A percentile compares a stretch with the other conserved stretches of the same genome.
Conservation (phyloP, 2,888 invertebrate species). For the Cyclophora punctaria region DNA sequence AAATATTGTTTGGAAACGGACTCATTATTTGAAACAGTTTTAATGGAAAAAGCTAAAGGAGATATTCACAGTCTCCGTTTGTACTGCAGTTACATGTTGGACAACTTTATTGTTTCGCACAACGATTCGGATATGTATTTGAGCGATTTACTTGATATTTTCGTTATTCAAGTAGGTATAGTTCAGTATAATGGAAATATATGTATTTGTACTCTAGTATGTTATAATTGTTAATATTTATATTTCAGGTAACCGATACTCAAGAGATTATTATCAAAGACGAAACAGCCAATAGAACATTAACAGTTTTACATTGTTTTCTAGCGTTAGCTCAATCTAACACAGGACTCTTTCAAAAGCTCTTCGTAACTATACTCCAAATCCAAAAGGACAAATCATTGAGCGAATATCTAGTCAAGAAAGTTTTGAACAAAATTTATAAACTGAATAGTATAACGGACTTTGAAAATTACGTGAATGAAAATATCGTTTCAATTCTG, state of each 20-base stretch:
- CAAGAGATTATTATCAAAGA: constrained; percentile 65
- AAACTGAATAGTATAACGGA: constrained; percentile 30
- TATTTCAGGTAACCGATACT: constrained; percentile 51
- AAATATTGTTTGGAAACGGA: constrained; percentile 30
- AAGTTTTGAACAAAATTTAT: constrained; percentile 54
- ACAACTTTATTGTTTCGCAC: constrained; percentile 26
- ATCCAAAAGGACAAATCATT: constrained; percentile 70
- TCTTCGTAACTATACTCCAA: constrained; percentile 69
- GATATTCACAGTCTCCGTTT: constrained; percentile 47
- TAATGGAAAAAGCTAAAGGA: constrained; percentile 43
- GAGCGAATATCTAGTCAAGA: constrained; percentile 49
- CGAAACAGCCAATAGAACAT: constrained; percentile 74
- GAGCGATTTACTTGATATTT: constrained; percentile 42
- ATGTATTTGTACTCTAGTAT: not conserved
- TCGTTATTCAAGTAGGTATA: constrained; percentile 48
- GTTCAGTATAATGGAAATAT: not conserved
- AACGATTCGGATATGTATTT: constrained; percentile 34
- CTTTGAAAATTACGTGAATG: constrained; percentile 44
- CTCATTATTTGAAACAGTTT: constrained; percentile 32
- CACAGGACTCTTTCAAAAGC: constrained; percentile 64
- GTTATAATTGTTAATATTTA: not conserved
- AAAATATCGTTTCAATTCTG: constrained; percentile 65
- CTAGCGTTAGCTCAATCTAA: constrained; percentile 69
- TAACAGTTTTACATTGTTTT: constrained; percentile 74
- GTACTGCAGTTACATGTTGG: constrained; percentile 53